These are phyloP conservation scores for Chloroceryle amazona DNA, from an alignment of 2,797 vertebrate species.

Conservation along the genomic window DNA sequence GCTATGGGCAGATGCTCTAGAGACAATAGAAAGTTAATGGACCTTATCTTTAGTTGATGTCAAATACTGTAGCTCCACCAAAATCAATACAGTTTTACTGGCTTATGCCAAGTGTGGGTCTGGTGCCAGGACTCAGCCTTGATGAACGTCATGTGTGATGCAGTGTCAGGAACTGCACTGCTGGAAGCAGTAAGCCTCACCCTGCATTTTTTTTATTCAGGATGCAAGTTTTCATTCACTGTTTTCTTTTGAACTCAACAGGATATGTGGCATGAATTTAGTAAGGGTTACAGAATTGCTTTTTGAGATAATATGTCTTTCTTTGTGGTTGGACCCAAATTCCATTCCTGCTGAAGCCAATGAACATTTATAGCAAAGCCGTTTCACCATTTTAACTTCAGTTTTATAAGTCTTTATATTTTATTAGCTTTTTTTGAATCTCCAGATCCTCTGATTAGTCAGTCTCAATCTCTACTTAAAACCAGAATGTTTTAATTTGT, in stretches of 20 bases:
- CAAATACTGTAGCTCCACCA: not conserved
- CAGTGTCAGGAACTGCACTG: not conserved
- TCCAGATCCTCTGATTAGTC: not conserved
- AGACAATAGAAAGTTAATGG: conserved; percentile 19
- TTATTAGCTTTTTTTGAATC: not conserved
- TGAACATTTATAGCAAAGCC: not conserved
- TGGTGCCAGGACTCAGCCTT: not conserved
- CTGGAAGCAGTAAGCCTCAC: not conserved
- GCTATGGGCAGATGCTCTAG: not conserved
- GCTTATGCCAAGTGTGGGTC: not conserved
- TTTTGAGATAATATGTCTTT: not conserved
- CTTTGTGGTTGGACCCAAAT: not conserved
- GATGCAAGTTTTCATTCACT: not conserved
- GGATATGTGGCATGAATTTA: not conserved
- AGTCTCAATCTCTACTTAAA: not conserved
- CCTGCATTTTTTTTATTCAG: not conserved
- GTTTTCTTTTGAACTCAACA: not conserved
- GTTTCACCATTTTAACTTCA: not conserved
- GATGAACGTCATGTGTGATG: not conserved
- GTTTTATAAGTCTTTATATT: not conserved
- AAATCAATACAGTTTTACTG: not conserved
- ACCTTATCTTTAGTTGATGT: not conserved
- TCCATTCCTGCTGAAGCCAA: not conserved
- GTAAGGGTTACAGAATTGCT: not conserved
- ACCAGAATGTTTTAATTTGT: conserved; percentile 28